A percentile compares a stretch with the other conserved stretches of the same genome.
Conservation (phyloP, 2,888 invertebrate genomes). For the Carpatolechia fugitivella region DNA sequence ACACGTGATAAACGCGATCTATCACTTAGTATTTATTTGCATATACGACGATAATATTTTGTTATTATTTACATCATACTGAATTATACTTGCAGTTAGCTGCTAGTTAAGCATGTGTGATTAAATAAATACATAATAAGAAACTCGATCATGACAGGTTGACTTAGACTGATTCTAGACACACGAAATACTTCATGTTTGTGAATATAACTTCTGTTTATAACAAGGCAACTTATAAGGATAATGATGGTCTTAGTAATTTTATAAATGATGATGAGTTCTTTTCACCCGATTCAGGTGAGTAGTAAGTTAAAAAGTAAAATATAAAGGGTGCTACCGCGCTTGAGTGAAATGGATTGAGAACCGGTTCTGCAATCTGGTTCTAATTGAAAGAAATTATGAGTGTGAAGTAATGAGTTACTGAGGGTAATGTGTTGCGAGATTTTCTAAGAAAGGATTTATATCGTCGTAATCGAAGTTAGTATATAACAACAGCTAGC, state of each 20-base stretch:
- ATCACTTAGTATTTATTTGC: too few relatives aligned
- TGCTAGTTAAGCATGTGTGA: too few relatives aligned
- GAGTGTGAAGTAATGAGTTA: constrained; percentile 26
- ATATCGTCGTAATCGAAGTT: not conserved
- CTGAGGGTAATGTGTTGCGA: constrained; percentile 6
- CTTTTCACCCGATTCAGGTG: constrained; percentile 4
- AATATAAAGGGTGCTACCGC: constrained; percentile 15
- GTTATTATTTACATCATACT: too few relatives aligned
- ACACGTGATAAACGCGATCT: too few relatives aligned
- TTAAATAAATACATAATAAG: too few relatives aligned
- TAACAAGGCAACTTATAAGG: not conserved
- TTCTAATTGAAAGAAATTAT: constrained; percentile 51
- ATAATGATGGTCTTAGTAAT: constrained; percentile 11
- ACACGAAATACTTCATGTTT: not conserved
- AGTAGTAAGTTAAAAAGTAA: constrained; percentile 5
- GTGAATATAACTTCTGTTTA: not conserved
- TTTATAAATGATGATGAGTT: constrained; percentile 14
- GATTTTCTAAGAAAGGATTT: not conserved
- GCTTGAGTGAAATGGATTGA: constrained; percentile 19
- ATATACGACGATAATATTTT: too few relatives aligned
- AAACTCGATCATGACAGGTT: too few relatives aligned
- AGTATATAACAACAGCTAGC: constrained; percentile 18
- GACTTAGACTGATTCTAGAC: constrained; percentile 2
- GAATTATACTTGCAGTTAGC: too few relatives aligned
- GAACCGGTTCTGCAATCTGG: constrained; percentile 51